Evolutionary conservation across 2,888 invertebrate species (phyloP), one percentile per base, ranked within the genome.

Genomic region (Melanostoma scalare): DNA sequence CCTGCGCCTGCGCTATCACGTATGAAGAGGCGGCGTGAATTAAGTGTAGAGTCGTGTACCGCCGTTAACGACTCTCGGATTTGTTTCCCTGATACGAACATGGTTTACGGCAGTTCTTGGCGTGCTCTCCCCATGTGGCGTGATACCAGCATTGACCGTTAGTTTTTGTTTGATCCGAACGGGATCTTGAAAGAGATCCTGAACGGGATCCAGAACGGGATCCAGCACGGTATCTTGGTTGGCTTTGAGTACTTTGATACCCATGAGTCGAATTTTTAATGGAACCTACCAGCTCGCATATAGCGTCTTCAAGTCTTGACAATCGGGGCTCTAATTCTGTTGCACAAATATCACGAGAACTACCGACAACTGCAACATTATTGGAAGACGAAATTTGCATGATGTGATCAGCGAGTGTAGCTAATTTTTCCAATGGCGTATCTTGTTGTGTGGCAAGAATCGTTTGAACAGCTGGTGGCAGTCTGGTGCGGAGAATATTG

Each of bases 1-100:
- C n/a, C n/a, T n/a, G n/a, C n/a, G n/a, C n/a, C n/a, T n/a, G n/a
- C n/a, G n/a, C n/a, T n/a, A n/a, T n/a, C n/a, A n/a, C n/a, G 35
- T 10, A 58, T 31, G 65, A 50, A 31, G 56, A 42, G 55, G 56
- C 55, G 74, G 56, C 36, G 35, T 55, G 74, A 36, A 6, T 10
- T 40, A 6, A 8, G 44, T n/a, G 68, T 8, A 4, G 3, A 42
- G 56, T 56, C 68, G 56, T 56, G 46, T 56, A 56, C 68, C 46
- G 63, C 73, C 48, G 10, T 63, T 73, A 73, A n/a, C 40, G 63
- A 46, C 63, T 30, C 46, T 30, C 55, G 55, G 61, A 3, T 0
- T 36, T 48, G 63, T 56, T 58, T 58, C 42, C 42, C 42, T 1
- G 0, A 58, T n/a, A 40, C 2, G 1, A 4, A 1, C 58, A 42